phyloP scores from a whole-genome alignment of 2,113 vertebrate species.

The Microtus montanus region DNA sequence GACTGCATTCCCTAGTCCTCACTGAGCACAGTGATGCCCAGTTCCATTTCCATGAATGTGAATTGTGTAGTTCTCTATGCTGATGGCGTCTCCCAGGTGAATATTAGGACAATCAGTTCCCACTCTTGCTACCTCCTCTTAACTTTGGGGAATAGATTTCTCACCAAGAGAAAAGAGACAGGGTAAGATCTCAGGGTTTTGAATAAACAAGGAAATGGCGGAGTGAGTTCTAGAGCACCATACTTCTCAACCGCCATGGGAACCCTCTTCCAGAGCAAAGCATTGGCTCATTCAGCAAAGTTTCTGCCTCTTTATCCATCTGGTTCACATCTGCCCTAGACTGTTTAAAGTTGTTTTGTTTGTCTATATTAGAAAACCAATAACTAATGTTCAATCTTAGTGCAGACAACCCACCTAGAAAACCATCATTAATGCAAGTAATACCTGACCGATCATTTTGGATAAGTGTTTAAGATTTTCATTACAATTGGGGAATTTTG shows the following conservation, averaged over 20 bases:
- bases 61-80: not conserved
- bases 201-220: not conserved
- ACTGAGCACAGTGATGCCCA: not conserved
- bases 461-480: not conserved
- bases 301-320: not conserved
- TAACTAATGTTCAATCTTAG: not conserved
- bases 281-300: not conserved
- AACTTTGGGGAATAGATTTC: not conserved
- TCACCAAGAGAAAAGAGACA: not conserved
- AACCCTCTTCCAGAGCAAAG: not conserved
- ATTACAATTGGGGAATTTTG: not conserved
- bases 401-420: not conserved
- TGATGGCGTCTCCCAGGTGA: not conserved
- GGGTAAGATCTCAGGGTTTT: not conserved
- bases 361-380: not conserved
- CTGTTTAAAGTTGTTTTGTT: not conserved
- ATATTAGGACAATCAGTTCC: not conserved
- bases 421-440: not conserved
- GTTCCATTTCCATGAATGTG: not conserved
- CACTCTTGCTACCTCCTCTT: not conserved
- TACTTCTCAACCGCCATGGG: not conserved
- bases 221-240: not conserved
- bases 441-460: not conserved
- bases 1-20: not conserved
- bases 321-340: not conserved